These are phyloP conservation scores for Sternotherus odoratus DNA, from an alignment of 2,797 vertebrate species.

Conservation along the genomic window DNA sequence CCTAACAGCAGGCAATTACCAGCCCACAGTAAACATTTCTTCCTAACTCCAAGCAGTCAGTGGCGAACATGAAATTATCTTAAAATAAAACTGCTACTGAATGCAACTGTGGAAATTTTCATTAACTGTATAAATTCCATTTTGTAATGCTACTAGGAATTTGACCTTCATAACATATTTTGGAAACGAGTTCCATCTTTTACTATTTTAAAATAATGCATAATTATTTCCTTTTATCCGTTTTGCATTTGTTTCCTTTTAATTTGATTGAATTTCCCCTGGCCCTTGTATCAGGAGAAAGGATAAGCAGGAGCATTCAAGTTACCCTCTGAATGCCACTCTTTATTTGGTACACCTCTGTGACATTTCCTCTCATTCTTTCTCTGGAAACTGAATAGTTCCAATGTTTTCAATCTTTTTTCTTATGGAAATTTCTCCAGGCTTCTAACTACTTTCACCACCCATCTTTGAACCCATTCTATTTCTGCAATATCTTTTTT, in stretches of 20 bases:
- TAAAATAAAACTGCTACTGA: neutral
- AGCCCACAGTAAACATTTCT: neutral
- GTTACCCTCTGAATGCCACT: neutral
- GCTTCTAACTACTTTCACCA: neutral
- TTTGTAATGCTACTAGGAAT: neutral
- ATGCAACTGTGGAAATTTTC: neutral
- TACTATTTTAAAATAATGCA: neutral
- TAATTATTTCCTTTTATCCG: neutral
- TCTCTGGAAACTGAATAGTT: neutral
- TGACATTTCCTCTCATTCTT: neutral
- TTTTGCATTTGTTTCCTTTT: slow-evolving; percentile 10
- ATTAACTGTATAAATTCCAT: neutral
- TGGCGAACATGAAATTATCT: neutral
- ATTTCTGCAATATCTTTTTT: neutral
- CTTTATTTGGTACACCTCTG: neutral
- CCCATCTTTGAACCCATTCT: neutral
- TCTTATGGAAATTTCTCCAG: neutral
- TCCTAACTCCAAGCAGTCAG: neutral
- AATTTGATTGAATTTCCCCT: neutral
- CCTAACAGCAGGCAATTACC: neutral
- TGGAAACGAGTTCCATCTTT: neutral
- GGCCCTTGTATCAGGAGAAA: neutral
- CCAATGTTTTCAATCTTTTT: neutral
- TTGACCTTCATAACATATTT: neutral
- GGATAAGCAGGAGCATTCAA: neutral